Conservation (phyloP, 2,113 vertebrate species). For the Podarcis raffonei region DNA sequence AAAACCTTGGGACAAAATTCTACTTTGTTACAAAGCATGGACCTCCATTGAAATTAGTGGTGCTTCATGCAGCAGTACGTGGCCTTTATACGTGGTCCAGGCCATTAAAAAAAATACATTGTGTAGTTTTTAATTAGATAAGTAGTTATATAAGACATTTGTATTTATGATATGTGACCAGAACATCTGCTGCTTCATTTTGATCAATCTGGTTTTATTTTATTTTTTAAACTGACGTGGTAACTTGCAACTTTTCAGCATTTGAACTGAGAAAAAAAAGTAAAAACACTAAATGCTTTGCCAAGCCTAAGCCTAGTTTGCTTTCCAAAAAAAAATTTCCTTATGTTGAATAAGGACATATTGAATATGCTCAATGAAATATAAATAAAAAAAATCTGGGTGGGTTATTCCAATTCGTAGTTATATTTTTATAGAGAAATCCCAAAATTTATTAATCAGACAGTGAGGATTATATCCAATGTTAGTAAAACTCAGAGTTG, state of each 20-base stretch:
- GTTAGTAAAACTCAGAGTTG: too few species aligned
- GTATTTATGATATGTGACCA: constrained; percentile 62
- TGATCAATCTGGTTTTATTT: constrained; percentile 37
- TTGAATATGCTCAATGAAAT: constrained; percentile 54
- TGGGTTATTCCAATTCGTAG: constrained; percentile 34
- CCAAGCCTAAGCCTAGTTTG: constrained; percentile 64
- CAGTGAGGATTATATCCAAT: constrained; percentile 1
- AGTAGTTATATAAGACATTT: constrained; percentile 61
- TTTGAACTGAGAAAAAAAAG: constrained; percentile 47
- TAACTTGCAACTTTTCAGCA: constrained; percentile 78
- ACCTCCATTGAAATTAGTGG: constrained; percentile 66
- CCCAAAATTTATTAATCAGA: constrained; percentile 37
- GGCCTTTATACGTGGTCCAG: constrained; percentile 33
- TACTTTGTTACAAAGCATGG: constrained; percentile 62
- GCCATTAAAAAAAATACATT: constrained; percentile 55
- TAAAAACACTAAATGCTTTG: constrained; percentile 63
- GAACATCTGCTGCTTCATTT: constrained; percentile 62
- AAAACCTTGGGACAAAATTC: constrained; percentile 64
- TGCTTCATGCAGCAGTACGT: constrained; percentile 62
- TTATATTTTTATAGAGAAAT: constrained; percentile 42
- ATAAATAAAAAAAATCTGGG: constrained; percentile 48
- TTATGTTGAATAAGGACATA: constrained; percentile 31
- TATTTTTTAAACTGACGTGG: constrained; percentile 55
- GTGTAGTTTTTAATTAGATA: constrained; percentile 64
- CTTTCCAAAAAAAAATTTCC: constrained; percentile 36